A percentile compares a stretch with the other conserved stretches of the same genome.
phyloP scores from a whole-genome alignment of 2,888 invertebrate genomes.

The Athalia circularis region DNA sequence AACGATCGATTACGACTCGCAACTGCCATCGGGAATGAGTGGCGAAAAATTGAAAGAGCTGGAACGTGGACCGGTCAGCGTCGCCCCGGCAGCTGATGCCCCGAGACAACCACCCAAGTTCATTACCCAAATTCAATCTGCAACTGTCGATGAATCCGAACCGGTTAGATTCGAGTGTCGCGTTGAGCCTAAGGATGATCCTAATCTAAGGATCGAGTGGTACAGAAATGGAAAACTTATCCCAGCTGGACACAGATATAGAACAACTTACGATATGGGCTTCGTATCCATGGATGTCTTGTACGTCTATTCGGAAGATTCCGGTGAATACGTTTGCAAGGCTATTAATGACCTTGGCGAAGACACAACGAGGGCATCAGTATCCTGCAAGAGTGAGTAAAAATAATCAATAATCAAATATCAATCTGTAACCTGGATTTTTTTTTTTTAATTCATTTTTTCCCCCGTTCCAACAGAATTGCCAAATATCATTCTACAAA shows the following conservation, averaged over 20 bases:
- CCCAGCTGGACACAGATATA: slow-evolving; percentile 93
- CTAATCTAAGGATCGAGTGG: slow-evolving; percentile 94
- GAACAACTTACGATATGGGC: slow-evolving; percentile 94
- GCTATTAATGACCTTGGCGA: slow-evolving; percentile 95
- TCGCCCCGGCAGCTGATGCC: slow-evolving; percentile 82
- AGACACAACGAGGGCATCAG: slow-evolving; percentile 88
- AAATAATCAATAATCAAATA: slow-evolving; percentile 28
- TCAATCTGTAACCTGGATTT: slow-evolving; percentile 34
- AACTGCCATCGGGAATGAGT: slow-evolving; percentile 94
- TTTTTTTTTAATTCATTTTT: slow-evolving; percentile 21
- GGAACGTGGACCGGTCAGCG: slow-evolving; percentile 87
- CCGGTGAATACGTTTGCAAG: slow-evolving; percentile 94
- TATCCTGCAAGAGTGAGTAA: slow-evolving; percentile 88
- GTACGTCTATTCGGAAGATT: slow-evolving; percentile 95
- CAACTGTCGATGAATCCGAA: slow-evolving; percentile 93
- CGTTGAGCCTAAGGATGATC: slow-evolving; percentile 96
- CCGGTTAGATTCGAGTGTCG: slow-evolving; percentile 95
- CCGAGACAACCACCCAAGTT: slow-evolving; percentile 89
- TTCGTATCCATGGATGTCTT: slow-evolving; percentile 94
- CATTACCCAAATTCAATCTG: slow-evolving; percentile 89
- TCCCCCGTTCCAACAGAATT: slow-evolving; percentile 77
- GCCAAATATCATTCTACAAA: slow-evolving; percentile 91
- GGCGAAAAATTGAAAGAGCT: slow-evolving; percentile 93
- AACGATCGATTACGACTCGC: slow-evolving; percentile 90
- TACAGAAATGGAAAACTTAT: slow-evolving; percentile 92